These are phyloP conservation scores for Epinephelus coioides DNA, from an alignment of 2,797 vertebrate species.

Conservation along the genomic window DNA sequence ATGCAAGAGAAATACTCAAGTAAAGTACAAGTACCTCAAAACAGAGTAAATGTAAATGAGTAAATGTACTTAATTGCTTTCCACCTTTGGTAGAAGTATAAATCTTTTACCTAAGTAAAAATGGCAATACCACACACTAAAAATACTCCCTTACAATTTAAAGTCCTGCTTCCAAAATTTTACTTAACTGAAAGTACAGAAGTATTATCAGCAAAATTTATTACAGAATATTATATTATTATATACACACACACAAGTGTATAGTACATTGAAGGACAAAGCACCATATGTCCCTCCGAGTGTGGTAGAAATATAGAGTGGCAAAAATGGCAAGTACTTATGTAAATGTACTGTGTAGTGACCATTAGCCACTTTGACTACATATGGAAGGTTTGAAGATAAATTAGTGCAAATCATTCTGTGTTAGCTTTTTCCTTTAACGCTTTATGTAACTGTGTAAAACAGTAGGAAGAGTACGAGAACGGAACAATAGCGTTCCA, in stretches of 20 bases:
- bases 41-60: too few relatives aligned
- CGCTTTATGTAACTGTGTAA: background rate
- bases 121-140: background rate
- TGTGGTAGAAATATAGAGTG: background rate
- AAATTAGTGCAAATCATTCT: background rate
- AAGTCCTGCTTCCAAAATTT: background rate
- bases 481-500: background rate
- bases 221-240: too few relatives aligned
- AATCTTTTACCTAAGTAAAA: background rate
- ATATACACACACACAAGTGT: too few relatives aligned
- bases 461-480: background rate
- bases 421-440: background rate
- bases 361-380: too few relatives aligned
- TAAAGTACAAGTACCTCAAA: background rate
- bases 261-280: too few relatives aligned
- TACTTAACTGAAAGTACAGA: background rate
- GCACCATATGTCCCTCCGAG: background rate
- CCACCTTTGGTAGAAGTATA: background rate
- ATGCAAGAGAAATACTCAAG: background rate
- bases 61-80: background rate
- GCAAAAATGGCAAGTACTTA: background rate
- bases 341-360: background rate
- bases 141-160: background rate
- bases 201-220: too few relatives aligned
- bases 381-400: background rate